Evolutionary conservation across 2,797 vertebrate species (phyloP), one percentile per base, ranked within the genome.

Genomic region (Miichthys miiuy): DNA sequence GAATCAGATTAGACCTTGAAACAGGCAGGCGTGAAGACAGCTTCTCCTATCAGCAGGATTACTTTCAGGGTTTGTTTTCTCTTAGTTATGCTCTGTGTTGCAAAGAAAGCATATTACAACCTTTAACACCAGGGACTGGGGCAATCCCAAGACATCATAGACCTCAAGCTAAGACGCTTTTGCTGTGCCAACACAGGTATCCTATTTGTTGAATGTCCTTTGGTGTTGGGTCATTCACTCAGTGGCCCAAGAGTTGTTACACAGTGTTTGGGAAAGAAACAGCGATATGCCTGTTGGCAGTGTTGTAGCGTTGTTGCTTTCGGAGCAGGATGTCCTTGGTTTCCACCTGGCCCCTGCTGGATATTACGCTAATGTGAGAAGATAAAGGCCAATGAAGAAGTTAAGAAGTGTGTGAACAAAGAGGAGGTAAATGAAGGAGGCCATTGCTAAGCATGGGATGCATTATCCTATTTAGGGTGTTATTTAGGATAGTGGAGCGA

Each of bases 231-330:
- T 79, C 77, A 65, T 61, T 72, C 48, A 65, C 64, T 70, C 52
- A 3, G 34, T 50, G 21, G 38, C 34, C 56, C 10, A 38, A 8
- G 27, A 60, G 55, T 74, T 56, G 20, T 48, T 61, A 4, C n/a
- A 48, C 21, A 65, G 23, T 77, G 23, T 77, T 76, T 73, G 38
- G 52, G 60, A 85, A 42, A 51, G 69, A 76, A 83, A 86, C n/a
- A 27, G 18, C 6, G 44, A 75, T 77, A 77, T 60, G 54, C 55
- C 42, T 58, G 13, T 62, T 89, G 83, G 78, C 76, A 77, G 23
- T 54, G 25, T 21, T 11, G 46, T 54, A 12, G 48, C 6, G 8
- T 57, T 20, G 25, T 64, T 69, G 58, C 55, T 79, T 66, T 44
- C 27, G n/a, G 54, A 67, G 42, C 48, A 80, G 72, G 65, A 86